These are phyloP conservation scores for Epinephelus cyanopodus DNA, from an alignment of 2,113 vertebrate species.

Conservation along the genomic window DNA sequence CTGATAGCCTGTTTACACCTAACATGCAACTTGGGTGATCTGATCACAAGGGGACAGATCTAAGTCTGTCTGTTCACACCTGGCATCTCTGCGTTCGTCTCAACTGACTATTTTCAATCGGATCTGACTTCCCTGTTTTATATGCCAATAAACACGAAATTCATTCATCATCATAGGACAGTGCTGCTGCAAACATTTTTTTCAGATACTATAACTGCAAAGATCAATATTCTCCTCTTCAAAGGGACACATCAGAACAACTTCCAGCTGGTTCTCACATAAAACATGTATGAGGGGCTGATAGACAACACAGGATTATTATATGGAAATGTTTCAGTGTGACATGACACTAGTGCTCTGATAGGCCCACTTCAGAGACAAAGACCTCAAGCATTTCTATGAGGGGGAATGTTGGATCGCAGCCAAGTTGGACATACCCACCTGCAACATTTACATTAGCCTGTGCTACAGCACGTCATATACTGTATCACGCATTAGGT, in stretches of 20 bases:
- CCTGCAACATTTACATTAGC: constrained; percentile 40
- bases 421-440: constrained; percentile 48
- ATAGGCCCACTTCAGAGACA: constrained; percentile 41
- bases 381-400: constrained; percentile 26
- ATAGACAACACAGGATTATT: constrained; percentile 33
- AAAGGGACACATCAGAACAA: constrained; percentile 16
- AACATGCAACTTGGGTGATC: no score
- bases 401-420: constrained; percentile 50
- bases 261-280: not conserved
- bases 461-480: not conserved
- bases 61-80: no score
- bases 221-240: not conserved
- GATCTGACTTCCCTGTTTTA: no score
- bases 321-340: constrained; percentile 52
- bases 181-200: not conserved
- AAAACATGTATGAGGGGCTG: constrained; percentile 22
- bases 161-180: no score
- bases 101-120: no score
- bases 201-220: not conserved
- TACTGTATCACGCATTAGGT: constrained; percentile 10
- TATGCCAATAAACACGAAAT: no score
- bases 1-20: no score
- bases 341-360: constrained; percentile 18
- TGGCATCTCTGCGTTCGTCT: no score
- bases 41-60: no score